Evolutionary conservation across 2,888 invertebrate species (phyloP), one percentile per base, ranked within the genome.

Genomic region (Epinotia demarniana): DNA sequence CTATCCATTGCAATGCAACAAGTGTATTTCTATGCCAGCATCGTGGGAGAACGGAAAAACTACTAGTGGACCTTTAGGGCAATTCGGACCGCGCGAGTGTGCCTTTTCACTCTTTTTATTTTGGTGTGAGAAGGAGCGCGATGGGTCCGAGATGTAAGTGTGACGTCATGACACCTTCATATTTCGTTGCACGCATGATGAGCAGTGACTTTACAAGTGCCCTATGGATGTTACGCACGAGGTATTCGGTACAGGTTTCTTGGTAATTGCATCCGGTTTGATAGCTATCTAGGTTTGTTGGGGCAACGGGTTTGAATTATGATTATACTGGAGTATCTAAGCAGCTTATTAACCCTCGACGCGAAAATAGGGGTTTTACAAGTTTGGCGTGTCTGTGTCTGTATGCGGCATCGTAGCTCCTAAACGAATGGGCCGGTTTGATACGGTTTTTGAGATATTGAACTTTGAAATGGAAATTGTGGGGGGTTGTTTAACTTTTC

Each of bases 1-100:
- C 60, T 75, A 64, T 75, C 58, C 74, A 64, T 70, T 75, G 74
- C 74, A 75, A 75, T 70, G 60, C 46, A 61, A 70, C 69, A 75
- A 64, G 74, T 75, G 70, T 64, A 66, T 69, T 72, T 64, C 70
- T 70, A 69, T 69, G 63, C 69, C 69, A 62, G 46, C 72, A 60
- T 33, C 58, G 72, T 73, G 60, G 58, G 66, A 57, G 53, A 53
- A n/a, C 49, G 18, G 57, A 23, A 60, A 33, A 73, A 73, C 46
- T 43, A 72, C 58, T 55, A 57, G 64, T 58, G 27, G 27, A 53
- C 53, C 53, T 61, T 39, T 63, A 18, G 72, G 63, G n/a, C 61
- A 62, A 73, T 73, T 58, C 68, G 57, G 62, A 73, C 33, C 46
- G 12, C 57, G 57, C 53, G 55, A 11, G 3, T 57, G 9, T 57